Conservation (phyloP, 2,888 invertebrate species). For the Drosophila prostipennis region DNA sequence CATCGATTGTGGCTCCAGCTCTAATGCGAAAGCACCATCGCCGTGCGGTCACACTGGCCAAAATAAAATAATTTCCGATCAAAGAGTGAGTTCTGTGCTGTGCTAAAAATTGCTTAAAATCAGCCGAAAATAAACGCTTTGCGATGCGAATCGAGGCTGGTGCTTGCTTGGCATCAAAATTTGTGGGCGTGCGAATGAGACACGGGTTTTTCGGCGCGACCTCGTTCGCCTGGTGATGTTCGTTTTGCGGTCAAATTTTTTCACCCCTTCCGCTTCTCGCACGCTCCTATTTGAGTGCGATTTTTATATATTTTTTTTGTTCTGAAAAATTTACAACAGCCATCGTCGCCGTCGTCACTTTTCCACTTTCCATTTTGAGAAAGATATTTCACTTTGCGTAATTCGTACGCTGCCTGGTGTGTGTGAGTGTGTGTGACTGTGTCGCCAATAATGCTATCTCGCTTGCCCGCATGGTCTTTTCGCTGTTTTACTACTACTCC, state of each 20-base stretch:
- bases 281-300: conserved; percentile 13
- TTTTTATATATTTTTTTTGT: neutral
- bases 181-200: neutral
- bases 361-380: conserved; percentile 79
- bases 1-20: neutral
- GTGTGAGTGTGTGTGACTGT: conserved; percentile 41
- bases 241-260: conserved; percentile 33
- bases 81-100: conserved; percentile 25
- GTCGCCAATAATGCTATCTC: conserved; percentile 72
- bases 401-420: conserved; percentile 73
- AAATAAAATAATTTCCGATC: conserved; percentile 29
- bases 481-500: conserved; percentile 63
- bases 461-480: conserved; percentile 51
- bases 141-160: neutral
- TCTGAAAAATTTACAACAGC: conserved; percentile 28
- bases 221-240: conserved; percentile 31
- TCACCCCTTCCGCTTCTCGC: neutral
- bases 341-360: conserved; percentile 54
- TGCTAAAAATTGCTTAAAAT: conserved; percentile 24
- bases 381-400: conserved; percentile 82
- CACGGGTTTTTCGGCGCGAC: conserved; percentile 30
- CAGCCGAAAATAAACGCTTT: conserved; percentile 1
- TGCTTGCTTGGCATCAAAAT: conserved; percentile 1
- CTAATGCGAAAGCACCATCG: neutral
- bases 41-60: conserved; percentile 26